A percentile compares a stretch with the other conserved stretches of the same genome.
phyloP scores from a whole-genome alignment of 1,140 invertebrate species.

The Melanaphis sacchari region DNA sequence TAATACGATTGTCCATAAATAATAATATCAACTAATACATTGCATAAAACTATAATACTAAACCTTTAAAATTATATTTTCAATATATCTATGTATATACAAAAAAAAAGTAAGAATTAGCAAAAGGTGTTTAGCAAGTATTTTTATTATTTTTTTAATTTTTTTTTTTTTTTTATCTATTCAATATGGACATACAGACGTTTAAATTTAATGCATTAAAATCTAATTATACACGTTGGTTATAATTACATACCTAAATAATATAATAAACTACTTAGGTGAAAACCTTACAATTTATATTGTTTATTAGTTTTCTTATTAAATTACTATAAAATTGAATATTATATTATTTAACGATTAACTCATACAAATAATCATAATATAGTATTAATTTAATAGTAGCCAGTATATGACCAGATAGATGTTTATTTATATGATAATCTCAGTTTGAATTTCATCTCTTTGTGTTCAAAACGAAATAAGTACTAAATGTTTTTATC shows the following conservation, averaged over 20 bases:
- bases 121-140: neutral
- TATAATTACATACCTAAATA: neutral
- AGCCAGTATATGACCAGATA: neutral
- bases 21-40: slow-evolving; percentile 4
- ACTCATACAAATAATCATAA: neutral
- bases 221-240: too few relatives aligned
- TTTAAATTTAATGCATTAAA: neutral
- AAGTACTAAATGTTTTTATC: neutral
- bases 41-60: neutral
- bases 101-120: neutral
- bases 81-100: neutral
- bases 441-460: too few relatives aligned
- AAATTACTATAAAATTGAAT: neutral
- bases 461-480: too few relatives aligned
- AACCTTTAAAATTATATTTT: neutral
- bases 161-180: neutral
- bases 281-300: neutral
- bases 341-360: neutral
- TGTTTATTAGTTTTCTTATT: neutral
- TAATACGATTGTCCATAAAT: neutral
- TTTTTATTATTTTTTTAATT: too few relatives aligned
- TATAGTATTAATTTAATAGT: neutral
- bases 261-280: neutral
- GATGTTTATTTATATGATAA: neutral
- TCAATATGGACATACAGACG: neutral